Evolutionary conservation across 2,113 vertebrate genomes (phyloP), one percentile per base, ranked within the genome.

Genomic region (Pedetes capensis): DNA sequence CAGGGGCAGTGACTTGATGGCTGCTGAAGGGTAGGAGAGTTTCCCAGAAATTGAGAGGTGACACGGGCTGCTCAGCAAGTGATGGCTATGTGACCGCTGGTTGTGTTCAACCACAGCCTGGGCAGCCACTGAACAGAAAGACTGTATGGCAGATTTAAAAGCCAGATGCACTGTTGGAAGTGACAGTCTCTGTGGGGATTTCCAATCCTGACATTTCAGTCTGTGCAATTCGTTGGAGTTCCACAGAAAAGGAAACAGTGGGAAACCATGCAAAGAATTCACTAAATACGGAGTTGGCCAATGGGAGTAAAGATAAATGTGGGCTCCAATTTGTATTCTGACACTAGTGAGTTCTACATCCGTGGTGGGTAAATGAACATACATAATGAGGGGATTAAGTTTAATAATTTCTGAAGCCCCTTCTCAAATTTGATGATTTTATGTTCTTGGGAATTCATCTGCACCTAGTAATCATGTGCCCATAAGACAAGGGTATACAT

Each of bases 101-200:
- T 55, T 84, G 55, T 76, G 80, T 93, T 93, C 81, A 93, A 79
- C 53, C 57, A 84, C n/a, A 89, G 83, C 37, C 74, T 72, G 55
- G 57, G 53, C 74, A 89, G 68, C 68, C 55, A 81, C 79, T 69
- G 53, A 69, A 51, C 71, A 87, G 68, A 95, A 64, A 69, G 82
- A 44, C 1, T 32, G 39, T 25, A 49, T 0, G 37, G 89, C 76
- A 82, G 74, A 87, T 51, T 86, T 71, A 80, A 66, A 63, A 74
- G 68, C 42, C 76, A 80, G 78, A 80, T 0, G 22, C 47, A 86
- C 7, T 93, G 71, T 42, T 80, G 72, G 44, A 29, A 20, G 63
- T 91, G 87, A 84, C 39, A 64, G 87, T 3, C 57, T 93, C 89
- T n/a, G 53, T 69, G 17, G 59, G 78, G 72, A 69, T 42, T 61